Evolutionary conservation across 2,888 invertebrate genomes (phyloP).

Genomic region (Byasa hedistus): DNA sequence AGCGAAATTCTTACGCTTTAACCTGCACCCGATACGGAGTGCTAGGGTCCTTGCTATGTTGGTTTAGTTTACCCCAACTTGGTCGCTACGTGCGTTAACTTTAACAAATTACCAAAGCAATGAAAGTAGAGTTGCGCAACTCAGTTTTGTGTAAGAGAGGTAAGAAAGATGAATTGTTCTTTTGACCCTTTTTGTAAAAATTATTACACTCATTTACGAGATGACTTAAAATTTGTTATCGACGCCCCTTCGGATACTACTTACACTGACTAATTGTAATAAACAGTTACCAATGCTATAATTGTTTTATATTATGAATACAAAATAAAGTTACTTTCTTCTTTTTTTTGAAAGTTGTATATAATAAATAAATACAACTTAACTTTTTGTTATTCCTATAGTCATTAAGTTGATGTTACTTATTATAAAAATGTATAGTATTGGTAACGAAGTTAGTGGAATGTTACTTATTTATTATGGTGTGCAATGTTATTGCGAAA

Average conservation of each 20-base stretch:
- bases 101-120: conserved; percentile 73
- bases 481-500: no score
- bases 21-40: conserved; percentile 21
- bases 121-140: conserved; percentile 60
- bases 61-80: conserved; percentile 61
- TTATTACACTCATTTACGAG: conserved; percentile 48
- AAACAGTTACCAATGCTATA: neutral
- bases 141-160: conserved; percentile 52
- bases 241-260: conserved; percentile 2
- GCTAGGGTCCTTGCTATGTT: conserved; percentile 42
- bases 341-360: neutral
- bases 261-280: no score
- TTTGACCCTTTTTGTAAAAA: conserved; percentile 63
- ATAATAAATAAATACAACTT: neutral
- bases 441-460: no score
- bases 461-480: no score
- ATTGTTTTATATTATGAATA: conserved; percentile 9
- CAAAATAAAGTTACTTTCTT: neutral
- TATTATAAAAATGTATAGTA: no score
- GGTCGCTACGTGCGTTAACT: conserved; percentile 66
- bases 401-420: no score
- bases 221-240: conserved; percentile 29
- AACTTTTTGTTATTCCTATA: neutral
- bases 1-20: conserved; percentile 8
- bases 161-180: conserved; percentile 65